phyloP scores from a whole-genome alignment of 2,113 vertebrate species.

The Cheirogaleus medius region DNA sequence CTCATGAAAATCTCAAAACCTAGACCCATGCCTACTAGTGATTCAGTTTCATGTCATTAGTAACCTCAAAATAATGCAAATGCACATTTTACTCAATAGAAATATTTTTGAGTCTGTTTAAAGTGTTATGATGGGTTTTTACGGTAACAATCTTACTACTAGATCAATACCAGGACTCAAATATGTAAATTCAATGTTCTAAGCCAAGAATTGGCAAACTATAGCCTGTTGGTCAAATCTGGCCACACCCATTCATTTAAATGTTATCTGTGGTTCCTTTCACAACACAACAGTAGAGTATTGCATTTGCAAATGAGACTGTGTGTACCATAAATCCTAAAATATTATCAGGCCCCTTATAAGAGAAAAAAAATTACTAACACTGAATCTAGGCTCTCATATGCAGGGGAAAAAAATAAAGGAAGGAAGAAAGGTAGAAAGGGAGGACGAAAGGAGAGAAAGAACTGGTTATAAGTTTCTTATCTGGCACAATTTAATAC shows the following conservation, averaged over 20 bases:
- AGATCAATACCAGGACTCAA: background rate
- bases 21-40: background rate
- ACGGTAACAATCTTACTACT: background rate
- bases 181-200: background rate
- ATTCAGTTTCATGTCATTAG: background rate
- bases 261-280: background rate
- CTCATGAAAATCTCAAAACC: background rate
- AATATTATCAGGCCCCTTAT: background rate
- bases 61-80: background rate
- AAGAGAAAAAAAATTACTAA: background rate
- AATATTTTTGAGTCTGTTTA: background rate
- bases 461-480: background rate
- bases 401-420: background rate
- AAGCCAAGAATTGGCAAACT: background rate
- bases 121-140: background rate
- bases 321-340: background rate
- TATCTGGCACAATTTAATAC: background rate
- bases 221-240: background rate
- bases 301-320: background rate
- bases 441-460: background rate
- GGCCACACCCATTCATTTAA: background rate
- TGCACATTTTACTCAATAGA: background rate
- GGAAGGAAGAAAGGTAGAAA: fast-evolving
- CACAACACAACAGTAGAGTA: background rate
- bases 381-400: background rate